Base-by-base conservation (phyloP, 2,888 invertebrate genomes). In the Gnatocerus cornutus region DNA sequence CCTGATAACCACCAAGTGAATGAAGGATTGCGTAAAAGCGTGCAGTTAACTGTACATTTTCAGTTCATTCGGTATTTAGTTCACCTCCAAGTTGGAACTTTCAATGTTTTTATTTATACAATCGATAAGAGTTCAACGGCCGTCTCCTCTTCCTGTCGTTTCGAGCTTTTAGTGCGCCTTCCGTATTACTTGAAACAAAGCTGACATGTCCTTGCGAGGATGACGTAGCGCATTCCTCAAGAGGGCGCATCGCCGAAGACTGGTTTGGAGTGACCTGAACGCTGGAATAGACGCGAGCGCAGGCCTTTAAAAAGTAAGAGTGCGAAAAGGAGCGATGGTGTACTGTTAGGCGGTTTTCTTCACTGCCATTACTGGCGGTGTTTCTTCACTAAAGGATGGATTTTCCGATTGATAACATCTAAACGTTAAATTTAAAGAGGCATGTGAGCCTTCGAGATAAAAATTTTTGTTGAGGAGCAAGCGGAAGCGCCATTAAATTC, bases 201-300 rank as follows among this genome's bases (percentile, higher is more conserved):
- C 41, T 12, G 41, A 12, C 10, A 10, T 58, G 43, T 12, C 58
- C 43, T 58, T 58, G 58, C 7, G 16, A n/a, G 14, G 14, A 55
- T 70, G 67, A 76, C 77, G 75, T 75, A 76, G 77, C 74, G 68
- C 77, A 78, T 78, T 78, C 78, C 77, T 64, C 61, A 64, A 70
- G 63, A 71, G 76, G 73, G 73, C 76, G 71, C 73, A 55, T 53
- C 65, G 29, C 45, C 59, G 43, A 29, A 37, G 62, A 63, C 62
- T 52, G 50, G 52, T 41, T 37, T 52, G 13, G 9, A 39, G 62
- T 63, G 62, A 63, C 62, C 62, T 41, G 12, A 52, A 37, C 33
- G 16, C 1, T 8, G 5, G 8, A 33, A 6, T 4, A 14, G 3
- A 46, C 12, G 16, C 62, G 21, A 13, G 37, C 30, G 48, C 39